These are phyloP conservation scores for Apis dorsata DNA, from an alignment of 1,140 invertebrate genomes.

Conservation along the genomic window DNA sequence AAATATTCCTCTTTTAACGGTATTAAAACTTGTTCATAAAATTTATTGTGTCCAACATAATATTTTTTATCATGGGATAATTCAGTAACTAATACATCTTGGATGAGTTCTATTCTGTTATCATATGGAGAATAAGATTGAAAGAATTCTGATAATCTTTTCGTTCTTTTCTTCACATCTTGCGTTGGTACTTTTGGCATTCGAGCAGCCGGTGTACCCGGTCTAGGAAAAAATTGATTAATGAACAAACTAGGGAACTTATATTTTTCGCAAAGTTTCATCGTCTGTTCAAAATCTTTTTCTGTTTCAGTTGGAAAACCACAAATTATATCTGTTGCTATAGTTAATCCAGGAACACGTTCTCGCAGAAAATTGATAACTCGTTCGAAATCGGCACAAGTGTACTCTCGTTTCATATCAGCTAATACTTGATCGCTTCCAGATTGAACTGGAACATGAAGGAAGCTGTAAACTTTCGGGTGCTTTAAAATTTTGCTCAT, in stretches of 20 bases:
- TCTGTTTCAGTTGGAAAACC: slow-evolving; percentile 98
- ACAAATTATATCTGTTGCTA: slow-evolving; percentile 99
- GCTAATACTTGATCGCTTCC: slow-evolving; percentile 95
- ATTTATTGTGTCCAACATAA: slow-evolving; percentile 97
- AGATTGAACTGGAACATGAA: slow-evolving; percentile 98
- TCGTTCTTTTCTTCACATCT: slow-evolving; percentile 94
- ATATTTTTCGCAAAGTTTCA: slow-evolving; percentile 92
- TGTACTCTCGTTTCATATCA: slow-evolving; percentile 99
- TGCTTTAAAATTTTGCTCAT: slow-evolving; percentile 94
- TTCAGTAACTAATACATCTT: slow-evolving; percentile 95
- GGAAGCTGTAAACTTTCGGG: slow-evolving; percentile 95
- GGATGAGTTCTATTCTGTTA: slow-evolving; percentile 87
- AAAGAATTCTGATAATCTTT: slow-evolving; percentile 93
- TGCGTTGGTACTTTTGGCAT: slow-evolving; percentile 91
- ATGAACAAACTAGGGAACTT: slow-evolving; percentile 97
- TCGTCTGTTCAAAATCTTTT: slow-evolving; percentile 93
- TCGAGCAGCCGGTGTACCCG: slow-evolving; percentile 96
- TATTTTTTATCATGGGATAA: slow-evolving; percentile 93
- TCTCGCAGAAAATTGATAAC: slow-evolving; percentile 92
- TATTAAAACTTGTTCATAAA: slow-evolving; percentile 96
- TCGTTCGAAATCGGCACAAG: slow-evolving; percentile 90
- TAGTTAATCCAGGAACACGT: slow-evolving; percentile 91
- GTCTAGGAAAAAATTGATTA: slow-evolving; percentile 98
- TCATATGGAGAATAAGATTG: slow-evolving; percentile 93
- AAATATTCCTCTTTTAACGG: slow-evolving; percentile 88